Base-by-base conservation (phyloP, 2,888 invertebrate genomes). In the Amiota communis region DNA sequence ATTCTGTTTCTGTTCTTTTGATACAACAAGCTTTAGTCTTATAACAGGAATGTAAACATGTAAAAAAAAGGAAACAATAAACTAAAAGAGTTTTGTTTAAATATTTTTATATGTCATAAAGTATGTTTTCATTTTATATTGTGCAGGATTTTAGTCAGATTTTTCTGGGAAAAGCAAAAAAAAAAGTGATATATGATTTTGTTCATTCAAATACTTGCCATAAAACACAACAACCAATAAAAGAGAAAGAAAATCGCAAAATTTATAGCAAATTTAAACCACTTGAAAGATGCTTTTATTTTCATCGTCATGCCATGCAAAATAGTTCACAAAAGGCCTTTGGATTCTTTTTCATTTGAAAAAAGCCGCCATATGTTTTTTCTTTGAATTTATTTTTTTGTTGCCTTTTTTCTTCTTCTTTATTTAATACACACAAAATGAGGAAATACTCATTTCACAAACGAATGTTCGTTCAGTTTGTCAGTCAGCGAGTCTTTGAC, bases 301-400 rank as follows among this genome's bases (percentile, higher is more conserved):
- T 59, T 59, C 59, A 20, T 20, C 15, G 12, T 65, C 65, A 15
- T 49, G 48, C 48, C 17, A 65, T 65, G 65, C 65, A 65, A 65
- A 65, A 65, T 48, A 65, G 65, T 65, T 65, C 48, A 65, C 48
- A 65, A 48, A 47, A 36, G 63, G 8, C 17, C 8, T 64, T 15
- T 13, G 65, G 17, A 23, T 15, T 48, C 48, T 65, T 15, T 20
- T 15, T 20, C 49, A 36, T 65, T 65, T 65, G 36, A 65, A 65
- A 20, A 11, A 65, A n/a, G 36, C 65, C 65, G 65, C 47, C 48
- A 65, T 65, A 65, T 48, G 17, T 65, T 36, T 6, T 65, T 65
- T 65, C 65, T 65, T 15, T 48, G 65, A 65, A 65, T 48, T 48
- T 48, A 12, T 49, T 65, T 17, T 10, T 13, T 3, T 65, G 11